Conservation (phyloP, 2,888 invertebrate species). For the Onthophagus sagittarius region DNA sequence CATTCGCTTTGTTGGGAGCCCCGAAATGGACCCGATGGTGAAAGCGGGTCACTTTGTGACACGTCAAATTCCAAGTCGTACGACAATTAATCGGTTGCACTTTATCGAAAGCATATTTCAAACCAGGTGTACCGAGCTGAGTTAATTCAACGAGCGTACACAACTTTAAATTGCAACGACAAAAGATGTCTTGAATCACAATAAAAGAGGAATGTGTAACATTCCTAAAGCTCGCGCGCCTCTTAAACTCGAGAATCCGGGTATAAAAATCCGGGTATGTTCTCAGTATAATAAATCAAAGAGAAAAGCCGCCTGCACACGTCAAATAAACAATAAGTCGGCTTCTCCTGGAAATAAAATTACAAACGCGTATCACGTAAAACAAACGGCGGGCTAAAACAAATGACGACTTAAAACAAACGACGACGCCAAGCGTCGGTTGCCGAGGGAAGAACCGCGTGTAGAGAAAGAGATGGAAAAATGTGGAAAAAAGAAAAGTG, state of each 20-base stretch:
- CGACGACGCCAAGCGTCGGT: background rate
- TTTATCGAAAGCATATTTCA: background rate
- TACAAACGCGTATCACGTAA: background rate
- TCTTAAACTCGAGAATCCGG: no score
- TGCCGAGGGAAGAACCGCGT: background rate
- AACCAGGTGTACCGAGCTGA: background rate
- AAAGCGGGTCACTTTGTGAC: background rate
- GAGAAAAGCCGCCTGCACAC: background rate
- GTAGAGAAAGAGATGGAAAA: background rate
- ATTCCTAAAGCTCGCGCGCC: no score
- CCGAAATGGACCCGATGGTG: background rate
- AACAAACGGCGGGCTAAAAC: background rate
- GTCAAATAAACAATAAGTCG: background rate
- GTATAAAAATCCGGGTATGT: no score
- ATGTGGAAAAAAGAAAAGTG: background rate
- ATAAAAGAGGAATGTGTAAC: no score
- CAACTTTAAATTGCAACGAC: background rate
- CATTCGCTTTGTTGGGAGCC: background rate
- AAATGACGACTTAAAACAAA: no score
- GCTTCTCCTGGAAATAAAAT: background rate
- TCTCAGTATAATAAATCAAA: background rate
- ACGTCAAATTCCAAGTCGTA: background rate
- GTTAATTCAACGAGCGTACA: background rate
- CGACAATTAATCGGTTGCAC: background rate
- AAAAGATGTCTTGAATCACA: no score